phyloP scores from a whole-genome alignment of 2,797 vertebrate species.

The Smutsia gigantea region DNA sequence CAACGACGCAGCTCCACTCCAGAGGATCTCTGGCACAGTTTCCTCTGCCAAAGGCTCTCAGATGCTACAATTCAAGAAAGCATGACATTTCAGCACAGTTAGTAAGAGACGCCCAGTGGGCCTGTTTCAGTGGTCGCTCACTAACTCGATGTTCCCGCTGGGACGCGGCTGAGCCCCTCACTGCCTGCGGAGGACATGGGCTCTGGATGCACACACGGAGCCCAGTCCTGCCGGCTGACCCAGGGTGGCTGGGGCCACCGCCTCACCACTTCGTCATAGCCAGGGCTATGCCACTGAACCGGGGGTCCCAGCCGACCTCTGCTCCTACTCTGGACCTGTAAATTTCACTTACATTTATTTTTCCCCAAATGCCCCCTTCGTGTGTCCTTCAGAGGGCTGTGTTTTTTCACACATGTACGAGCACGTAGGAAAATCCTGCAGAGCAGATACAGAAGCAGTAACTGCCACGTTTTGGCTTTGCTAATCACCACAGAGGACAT shows the following conservation, averaged over 20 bases:
- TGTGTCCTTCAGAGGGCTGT: background rate
- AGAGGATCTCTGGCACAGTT: fast-evolving
- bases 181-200: background rate
- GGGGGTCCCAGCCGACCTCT: background rate
- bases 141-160: fast-evolving
- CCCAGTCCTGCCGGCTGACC: background rate
- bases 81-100: background rate
- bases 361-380: background rate
- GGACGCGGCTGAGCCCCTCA: fast-evolving
- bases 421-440: no score
- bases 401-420: fast-evolving
- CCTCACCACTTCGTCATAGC: fast-evolving
- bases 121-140: background rate
- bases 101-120: background rate
- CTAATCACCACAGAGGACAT: background rate
- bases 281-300: fast-evolving
- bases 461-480: fast-evolving
- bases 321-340: background rate
- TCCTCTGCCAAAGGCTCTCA: background rate
- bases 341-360: background rate
- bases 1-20: fast-evolving
- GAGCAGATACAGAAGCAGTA: background rate
- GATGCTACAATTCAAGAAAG: background rate
- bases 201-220: fast-evolving
- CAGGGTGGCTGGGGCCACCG: background rate